Conservation (phyloP, 1,140 invertebrate genomes). For the Zaprionus kolodkinae region DNA sequence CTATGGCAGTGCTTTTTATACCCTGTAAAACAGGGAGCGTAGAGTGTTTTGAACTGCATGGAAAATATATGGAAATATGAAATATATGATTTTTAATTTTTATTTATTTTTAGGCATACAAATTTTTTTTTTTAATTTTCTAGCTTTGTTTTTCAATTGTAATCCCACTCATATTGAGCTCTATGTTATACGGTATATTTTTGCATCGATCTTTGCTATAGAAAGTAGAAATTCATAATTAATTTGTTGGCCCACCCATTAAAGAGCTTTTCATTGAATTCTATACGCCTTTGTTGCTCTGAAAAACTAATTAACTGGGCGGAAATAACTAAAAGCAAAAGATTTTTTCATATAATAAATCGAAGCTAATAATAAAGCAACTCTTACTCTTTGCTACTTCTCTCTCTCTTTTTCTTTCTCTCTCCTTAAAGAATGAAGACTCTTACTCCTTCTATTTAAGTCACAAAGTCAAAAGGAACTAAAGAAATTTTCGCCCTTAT, state of each 20-base stretch:
- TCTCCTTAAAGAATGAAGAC: no score
- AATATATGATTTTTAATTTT: no score
- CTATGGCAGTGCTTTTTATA: not conserved
- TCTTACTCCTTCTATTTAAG: not conserved
- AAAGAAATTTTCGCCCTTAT: conserved; percentile 52
- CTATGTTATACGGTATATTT: not conserved
- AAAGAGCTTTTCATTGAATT: conserved; percentile 45
- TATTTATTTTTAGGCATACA: no score
- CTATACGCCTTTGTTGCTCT: not conserved
- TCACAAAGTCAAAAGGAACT: conserved; percentile 36
- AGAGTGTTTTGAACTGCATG: no score
- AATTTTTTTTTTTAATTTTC: not conserved
- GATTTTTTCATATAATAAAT: conserved; percentile 2
- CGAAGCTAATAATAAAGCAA: conserved; percentile 6
- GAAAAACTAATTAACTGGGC: conserved; percentile 61
- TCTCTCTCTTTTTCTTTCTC: not conserved
- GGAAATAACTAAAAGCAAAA: conserved; percentile 5
- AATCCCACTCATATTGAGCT: no score
- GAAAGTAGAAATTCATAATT: conserved; percentile 32
- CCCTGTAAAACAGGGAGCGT: not conserved
- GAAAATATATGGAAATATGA: no score
- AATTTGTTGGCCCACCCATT: conserved; percentile 39
- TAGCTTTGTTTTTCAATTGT: no score
- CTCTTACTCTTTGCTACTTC: not conserved
- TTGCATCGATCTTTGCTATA: no score